A percentile compares a stretch with the other conserved stretches of the same genome.
Evolutionary conservation across 2,888 invertebrate genomes (phyloP).

Genomic region (Auanema freiburgensis): DNA sequence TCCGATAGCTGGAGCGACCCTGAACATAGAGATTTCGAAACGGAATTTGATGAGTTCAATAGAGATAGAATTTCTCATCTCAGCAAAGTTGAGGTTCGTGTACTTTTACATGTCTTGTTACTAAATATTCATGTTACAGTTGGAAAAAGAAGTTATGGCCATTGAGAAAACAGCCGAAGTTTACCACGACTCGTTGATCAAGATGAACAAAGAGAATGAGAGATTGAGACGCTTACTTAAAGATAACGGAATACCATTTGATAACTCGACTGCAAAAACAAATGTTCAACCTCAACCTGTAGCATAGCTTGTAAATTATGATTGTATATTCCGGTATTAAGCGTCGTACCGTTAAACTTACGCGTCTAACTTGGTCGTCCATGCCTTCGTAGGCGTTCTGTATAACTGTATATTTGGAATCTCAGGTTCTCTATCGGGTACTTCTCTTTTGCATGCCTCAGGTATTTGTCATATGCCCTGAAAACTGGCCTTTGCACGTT

Average conservation of each 20-base stretch:
- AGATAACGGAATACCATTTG: slow-evolving; percentile 36
- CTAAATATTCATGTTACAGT: slow-evolving; percentile 28
- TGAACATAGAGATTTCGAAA: slow-evolving; percentile 23
- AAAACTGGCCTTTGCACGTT: too few relatives aligned
- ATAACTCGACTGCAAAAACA: slow-evolving; percentile 6
- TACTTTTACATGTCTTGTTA: slow-evolving; percentile 1
- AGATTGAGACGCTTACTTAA: slow-evolving; percentile 31
- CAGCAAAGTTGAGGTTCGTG: slow-evolving; percentile 15
- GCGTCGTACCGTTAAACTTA: too few relatives aligned
- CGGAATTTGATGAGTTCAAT: slow-evolving; percentile 20
- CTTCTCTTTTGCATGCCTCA: too few relatives aligned
- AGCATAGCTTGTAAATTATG: background rate
- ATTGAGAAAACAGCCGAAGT: slow-evolving; percentile 33
- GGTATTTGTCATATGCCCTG: too few relatives aligned
- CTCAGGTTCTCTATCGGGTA: too few relatives aligned
- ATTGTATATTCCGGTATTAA: too few relatives aligned
- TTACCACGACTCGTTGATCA: slow-evolving; percentile 25
- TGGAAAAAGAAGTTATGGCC: slow-evolving; percentile 37
- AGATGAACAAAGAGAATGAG: slow-evolving; percentile 33
- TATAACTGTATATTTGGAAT: too few relatives aligned
- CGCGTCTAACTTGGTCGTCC: too few relatives aligned
- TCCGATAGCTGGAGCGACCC: slow-evolving; percentile 15
- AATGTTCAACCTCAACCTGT: slow-evolving; percentile 1
- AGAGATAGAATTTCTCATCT: slow-evolving; percentile 20
- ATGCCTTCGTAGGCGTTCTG: too few relatives aligned